phyloP scores from a whole-genome alignment of 2,113 vertebrate genomes.

The Hippocampus zosterae region DNA sequence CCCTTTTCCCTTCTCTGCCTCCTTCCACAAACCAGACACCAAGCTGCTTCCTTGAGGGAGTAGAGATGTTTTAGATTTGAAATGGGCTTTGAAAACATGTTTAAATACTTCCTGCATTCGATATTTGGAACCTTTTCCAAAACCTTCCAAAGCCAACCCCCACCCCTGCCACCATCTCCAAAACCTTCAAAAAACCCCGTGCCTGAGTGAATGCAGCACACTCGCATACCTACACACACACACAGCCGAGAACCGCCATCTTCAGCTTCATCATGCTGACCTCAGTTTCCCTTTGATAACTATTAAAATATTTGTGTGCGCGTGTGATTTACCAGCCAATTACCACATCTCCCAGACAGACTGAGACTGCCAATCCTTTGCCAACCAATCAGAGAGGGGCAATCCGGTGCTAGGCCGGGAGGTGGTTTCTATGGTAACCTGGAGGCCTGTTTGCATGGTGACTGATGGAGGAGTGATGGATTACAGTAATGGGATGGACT shows the following conservation, averaged over 20 bases:
- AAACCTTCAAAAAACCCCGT: conserved; percentile 52
- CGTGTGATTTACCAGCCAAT: conserved; percentile 79
- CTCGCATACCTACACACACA: conserved; percentile 17
- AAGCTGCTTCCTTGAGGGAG: conserved; percentile 43
- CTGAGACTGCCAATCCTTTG: conserved; percentile 67
- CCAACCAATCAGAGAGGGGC: conserved; percentile 73
- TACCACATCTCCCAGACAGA: conserved; percentile 78
- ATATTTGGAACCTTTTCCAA: conserved; percentile 48
- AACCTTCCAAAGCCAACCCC: conserved; percentile 42
- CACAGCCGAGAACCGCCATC: conserved; percentile 46
- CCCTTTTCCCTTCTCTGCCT: conserved; percentile 43
- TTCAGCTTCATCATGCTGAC: conserved; percentile 66
- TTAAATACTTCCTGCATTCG: conserved; percentile 46
- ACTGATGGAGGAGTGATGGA: conserved; percentile 78
- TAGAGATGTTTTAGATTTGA: conserved; percentile 64
- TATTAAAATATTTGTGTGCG: conserved; percentile 51
- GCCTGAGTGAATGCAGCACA: conserved; percentile 33
- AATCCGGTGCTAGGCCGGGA: conserved; percentile 74
- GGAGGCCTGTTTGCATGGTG: conserved; percentile 76
- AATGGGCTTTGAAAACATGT: conserved; percentile 28
- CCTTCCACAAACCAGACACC: conserved; percentile 34
- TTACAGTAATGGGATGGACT: conserved; percentile 76
- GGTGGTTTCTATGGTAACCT: conserved; percentile 83
- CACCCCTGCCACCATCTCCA: conserved; percentile 29
- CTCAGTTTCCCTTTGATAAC: conserved; percentile 57